Evolutionary conservation across 2,888 invertebrate genomes (phyloP).

Genomic region (Rotaria sp.): DNA sequence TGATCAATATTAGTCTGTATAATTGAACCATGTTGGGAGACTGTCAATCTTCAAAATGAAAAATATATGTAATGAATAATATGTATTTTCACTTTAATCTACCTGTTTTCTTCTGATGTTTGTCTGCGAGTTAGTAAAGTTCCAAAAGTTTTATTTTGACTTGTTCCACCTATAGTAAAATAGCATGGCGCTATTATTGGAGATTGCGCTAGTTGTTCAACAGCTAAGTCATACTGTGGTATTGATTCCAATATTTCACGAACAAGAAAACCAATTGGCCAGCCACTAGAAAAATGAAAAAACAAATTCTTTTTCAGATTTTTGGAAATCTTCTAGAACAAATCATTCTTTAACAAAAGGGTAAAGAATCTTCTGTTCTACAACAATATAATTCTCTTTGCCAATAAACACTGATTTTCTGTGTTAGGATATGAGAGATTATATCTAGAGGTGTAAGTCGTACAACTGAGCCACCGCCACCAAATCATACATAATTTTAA

Average conservation of each 20-base stretch:
- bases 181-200: constrained; percentile 23
- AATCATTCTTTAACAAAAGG: no score
- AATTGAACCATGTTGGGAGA: neutral
- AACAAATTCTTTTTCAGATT: no score
- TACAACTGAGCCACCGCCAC: no score
- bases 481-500: no score
- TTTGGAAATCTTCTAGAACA: no score
- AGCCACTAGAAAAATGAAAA: neutral
- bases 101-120: neutral
- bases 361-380: no score
- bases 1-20: constrained; percentile 21
- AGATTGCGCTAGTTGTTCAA: neutral
- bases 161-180: constrained; percentile 10
- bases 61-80: no score
- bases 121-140: constrained; percentile 17
- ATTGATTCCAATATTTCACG: constrained; percentile 24
- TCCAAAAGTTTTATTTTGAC: neutral
- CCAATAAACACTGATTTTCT: no score
- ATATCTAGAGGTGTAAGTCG: no score
- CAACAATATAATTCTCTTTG: no score
- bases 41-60: neutral
- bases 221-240: neutral
- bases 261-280: constrained; percentile 27
- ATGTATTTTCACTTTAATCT: no score
- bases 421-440: no score